Conservation (phyloP, 2,797 vertebrate species). For the Loriculus beryllinus region DNA sequence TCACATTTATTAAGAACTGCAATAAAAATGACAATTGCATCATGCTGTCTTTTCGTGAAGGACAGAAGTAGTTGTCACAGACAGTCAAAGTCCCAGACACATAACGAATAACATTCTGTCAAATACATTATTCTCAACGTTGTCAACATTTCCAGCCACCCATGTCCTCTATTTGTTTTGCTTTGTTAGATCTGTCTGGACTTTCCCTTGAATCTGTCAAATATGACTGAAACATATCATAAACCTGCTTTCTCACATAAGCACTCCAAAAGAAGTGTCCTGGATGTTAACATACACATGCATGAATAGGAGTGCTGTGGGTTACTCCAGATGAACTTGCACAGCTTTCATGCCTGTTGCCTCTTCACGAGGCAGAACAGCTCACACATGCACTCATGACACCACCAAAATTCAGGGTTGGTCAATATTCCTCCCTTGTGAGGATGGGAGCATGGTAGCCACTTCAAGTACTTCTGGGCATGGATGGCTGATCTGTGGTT, state of each 20-base stretch:
- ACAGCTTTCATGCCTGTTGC: too few species aligned
- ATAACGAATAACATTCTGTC: background rate
- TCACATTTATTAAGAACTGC: background rate
- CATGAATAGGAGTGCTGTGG: fast-evolving
- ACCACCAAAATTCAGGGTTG: background rate
- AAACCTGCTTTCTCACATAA: background rate
- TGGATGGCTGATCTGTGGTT: background rate
- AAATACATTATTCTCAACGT: background rate
- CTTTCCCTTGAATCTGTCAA: background rate
- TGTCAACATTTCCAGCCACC: background rate
- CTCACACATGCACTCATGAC: background rate
- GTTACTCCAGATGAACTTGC: background rate
- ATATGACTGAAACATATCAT: background rate
- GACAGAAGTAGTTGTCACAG: background rate
- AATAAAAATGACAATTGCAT: conserved; percentile 12
- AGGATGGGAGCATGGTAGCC: fast-evolving
- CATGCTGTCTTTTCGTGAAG: background rate
- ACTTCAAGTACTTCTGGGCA: fast-evolving
- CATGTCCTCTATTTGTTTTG: background rate
- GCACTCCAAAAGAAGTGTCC: background rate
- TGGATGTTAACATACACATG: background rate
- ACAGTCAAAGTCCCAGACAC: background rate
- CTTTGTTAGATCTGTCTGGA: background rate
- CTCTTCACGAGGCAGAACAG: background rate
- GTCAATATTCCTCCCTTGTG: background rate